These are phyloP conservation scores for Eupithecia tripunctaria DNA, from an alignment of 2,888 invertebrate species.

Conservation along the genomic window DNA sequence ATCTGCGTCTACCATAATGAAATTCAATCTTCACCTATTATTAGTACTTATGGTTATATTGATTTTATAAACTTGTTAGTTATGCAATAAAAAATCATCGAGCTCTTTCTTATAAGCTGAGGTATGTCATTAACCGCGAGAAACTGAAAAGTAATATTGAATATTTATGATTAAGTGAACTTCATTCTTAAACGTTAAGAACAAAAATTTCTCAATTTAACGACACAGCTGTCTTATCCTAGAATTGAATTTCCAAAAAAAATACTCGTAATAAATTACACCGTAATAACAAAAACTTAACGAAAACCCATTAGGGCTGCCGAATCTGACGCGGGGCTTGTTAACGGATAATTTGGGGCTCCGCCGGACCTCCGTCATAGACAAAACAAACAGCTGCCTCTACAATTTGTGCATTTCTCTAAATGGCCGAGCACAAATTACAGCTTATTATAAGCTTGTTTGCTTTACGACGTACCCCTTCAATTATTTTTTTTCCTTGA, in stretches of 20 bases:
- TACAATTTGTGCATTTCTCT: constrained; percentile 84
- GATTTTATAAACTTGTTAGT: neutral
- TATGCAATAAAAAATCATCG: neutral
- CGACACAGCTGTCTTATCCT: constrained; percentile 73
- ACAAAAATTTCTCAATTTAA: constrained; percentile 64
- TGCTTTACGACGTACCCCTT: constrained; percentile 84
- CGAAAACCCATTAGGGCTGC: constrained; percentile 84
- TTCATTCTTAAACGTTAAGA: neutral
- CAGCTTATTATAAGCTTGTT: constrained; percentile 85
- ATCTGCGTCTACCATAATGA: neutral
- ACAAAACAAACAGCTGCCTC: constrained; percentile 84
- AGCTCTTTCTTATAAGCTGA: no score
- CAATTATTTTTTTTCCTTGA: constrained; percentile 82
- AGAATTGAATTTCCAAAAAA: constrained; percentile 71
- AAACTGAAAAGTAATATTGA: neutral
- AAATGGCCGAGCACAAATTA: constrained; percentile 84
- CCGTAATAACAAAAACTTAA: constrained; percentile 81
- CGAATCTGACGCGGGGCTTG: constrained; percentile 84
- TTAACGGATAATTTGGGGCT: constrained; percentile 82
- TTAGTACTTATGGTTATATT: neutral
- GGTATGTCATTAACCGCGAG: neutral
- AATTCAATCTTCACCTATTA: neutral
- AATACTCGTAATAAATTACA: constrained; percentile 80
- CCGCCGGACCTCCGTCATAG: constrained; percentile 81
- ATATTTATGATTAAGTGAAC: neutral